A percentile compares a stretch with the other conserved stretches of the same genome.
Evolutionary conservation across 2,888 invertebrate species (phyloP).

Genomic region (Falcaria lacertinaria): DNA sequence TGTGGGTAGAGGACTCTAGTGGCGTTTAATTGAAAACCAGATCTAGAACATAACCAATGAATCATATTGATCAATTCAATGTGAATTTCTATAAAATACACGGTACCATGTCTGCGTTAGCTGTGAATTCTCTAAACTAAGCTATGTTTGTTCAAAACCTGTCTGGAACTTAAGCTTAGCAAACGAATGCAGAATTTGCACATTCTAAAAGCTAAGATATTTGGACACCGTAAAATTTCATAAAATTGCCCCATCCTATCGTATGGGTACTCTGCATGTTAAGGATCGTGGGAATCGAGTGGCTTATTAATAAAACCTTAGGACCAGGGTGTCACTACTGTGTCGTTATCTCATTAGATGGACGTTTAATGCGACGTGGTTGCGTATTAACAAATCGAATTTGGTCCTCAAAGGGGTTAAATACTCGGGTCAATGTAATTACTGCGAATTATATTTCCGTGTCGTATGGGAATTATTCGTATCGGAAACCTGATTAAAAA

Average conservation of each 20-base stretch:
- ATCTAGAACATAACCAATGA: background rate
- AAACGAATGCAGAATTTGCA: too few relatives aligned
- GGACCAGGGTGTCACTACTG: conserved; percentile 36
- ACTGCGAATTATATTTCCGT: conserved; percentile 21
- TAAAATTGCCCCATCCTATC: background rate
- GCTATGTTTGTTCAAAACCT: too few relatives aligned
- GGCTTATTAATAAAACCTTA: conserved; percentile 35
- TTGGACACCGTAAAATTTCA: background rate
- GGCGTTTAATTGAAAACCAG: conserved; percentile 1
- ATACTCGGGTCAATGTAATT: conserved; percentile 11
- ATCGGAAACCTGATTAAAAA: background rate
- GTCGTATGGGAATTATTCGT: conserved; percentile 15
- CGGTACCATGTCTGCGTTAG: background rate
- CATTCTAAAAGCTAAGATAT: background rate
- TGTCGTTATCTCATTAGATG: conserved; percentile 41
- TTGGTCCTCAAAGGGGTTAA: conserved; percentile 35
- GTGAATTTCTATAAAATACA: background rate
- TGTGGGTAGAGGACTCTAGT: conserved; percentile 1
- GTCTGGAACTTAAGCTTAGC: too few relatives aligned
- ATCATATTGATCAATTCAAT: background rate
- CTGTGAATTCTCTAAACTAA: too few relatives aligned
- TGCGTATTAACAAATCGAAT: conserved; percentile 44
- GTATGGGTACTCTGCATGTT: background rate
- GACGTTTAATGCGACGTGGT: conserved; percentile 38
- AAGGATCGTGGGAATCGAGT: conserved; percentile 9